These are phyloP conservation scores for Trematocara variabile DNA, from an alignment of 2,113 vertebrate species.

Conservation along the genomic window DNA sequence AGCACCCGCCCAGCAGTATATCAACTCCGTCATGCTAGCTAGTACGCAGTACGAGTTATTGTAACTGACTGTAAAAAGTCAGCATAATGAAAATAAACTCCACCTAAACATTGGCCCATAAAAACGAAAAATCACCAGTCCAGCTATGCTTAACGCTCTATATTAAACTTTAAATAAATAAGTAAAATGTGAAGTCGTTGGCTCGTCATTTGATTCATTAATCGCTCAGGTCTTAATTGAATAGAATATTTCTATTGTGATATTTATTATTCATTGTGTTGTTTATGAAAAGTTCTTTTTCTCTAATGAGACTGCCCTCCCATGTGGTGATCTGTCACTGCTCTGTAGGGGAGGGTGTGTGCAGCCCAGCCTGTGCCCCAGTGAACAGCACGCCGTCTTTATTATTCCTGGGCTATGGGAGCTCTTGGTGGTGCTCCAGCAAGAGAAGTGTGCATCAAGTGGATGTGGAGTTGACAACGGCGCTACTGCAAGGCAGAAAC, in stretches of 20 bases:
- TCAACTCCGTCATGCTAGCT: too few relatives aligned
- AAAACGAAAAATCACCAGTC: too few relatives aligned
- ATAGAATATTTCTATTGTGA: not conserved
- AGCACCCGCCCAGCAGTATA: too few relatives aligned
- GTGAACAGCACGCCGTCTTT: not conserved
- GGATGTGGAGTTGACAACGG: conserved; percentile 47
- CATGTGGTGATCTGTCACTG: not conserved
- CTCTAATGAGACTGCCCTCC: not conserved
- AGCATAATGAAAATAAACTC: too few relatives aligned
- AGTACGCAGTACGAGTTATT: too few relatives aligned
- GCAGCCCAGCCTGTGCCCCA: not conserved
- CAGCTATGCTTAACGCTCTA: too few relatives aligned
- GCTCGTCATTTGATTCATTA: not conserved
- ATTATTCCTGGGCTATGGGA: conserved; percentile 11
- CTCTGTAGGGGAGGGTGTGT: not conserved
- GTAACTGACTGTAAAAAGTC: too few relatives aligned
- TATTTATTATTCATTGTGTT: not conserved
- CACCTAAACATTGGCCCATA: too few relatives aligned
- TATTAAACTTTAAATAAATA: too few relatives aligned
- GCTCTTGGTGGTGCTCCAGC: conserved; percentile 33
- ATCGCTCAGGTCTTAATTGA: not conserved
- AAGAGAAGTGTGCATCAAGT: conserved; percentile 51
- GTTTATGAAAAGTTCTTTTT: not conserved
- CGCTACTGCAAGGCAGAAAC: not conserved
- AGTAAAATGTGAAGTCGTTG: not conserved